A percentile compares a stretch with the other conserved stretches of the same genome.
phyloP scores from a whole-genome alignment of 1,140 invertebrate genomes.

The Helicoverpa armigera region DNA sequence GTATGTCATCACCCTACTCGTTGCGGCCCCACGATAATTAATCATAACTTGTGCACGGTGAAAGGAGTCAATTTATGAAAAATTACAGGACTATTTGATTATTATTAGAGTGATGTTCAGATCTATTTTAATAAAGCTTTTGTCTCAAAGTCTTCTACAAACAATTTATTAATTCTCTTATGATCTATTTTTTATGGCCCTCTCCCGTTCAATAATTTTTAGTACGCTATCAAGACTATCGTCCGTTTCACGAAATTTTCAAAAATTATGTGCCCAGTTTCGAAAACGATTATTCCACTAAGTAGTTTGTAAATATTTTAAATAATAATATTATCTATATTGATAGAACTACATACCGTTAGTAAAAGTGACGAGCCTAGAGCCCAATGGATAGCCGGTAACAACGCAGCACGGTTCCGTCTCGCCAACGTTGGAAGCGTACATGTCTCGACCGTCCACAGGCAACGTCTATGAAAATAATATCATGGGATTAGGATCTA shows the following conservation, averaged over 20 bases:
- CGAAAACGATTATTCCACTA: too few relatives aligned
- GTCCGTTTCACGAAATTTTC: too few relatives aligned
- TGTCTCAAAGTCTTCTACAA: too few relatives aligned
- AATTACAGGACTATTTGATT: background rate
- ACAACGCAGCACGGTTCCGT: slow-evolving; percentile 91
- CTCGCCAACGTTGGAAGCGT: slow-evolving; percentile 89
- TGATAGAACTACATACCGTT: slow-evolving; percentile 76
- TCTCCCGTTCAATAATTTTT: too few relatives aligned
- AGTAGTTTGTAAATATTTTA: too few relatives aligned
- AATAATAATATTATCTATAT: too few relatives aligned
- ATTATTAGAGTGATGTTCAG: background rate
- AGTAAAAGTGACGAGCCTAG: slow-evolving; percentile 86
- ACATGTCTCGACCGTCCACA: slow-evolving; percentile 90
- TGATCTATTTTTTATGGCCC: too few relatives aligned
- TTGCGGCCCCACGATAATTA: slow-evolving; percentile 9
- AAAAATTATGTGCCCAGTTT: too few relatives aligned
- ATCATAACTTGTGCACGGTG: slow-evolving; percentile 5
- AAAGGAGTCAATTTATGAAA: background rate
- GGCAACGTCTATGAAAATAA: slow-evolving; percentile 88
- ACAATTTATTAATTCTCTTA: too few relatives aligned
- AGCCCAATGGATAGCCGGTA: slow-evolving; percentile 94
- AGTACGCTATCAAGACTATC: too few relatives aligned
- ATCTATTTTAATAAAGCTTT: too few relatives aligned
- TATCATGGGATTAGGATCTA: background rate
- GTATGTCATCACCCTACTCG: slow-evolving; percentile 21